Percentiles rank a stretch among this genome's conserved stretches.
These are phyloP conservation scores for Troides aeacus DNA, from an alignment of 2,888 invertebrate species.

Conservation along the genomic window DNA sequence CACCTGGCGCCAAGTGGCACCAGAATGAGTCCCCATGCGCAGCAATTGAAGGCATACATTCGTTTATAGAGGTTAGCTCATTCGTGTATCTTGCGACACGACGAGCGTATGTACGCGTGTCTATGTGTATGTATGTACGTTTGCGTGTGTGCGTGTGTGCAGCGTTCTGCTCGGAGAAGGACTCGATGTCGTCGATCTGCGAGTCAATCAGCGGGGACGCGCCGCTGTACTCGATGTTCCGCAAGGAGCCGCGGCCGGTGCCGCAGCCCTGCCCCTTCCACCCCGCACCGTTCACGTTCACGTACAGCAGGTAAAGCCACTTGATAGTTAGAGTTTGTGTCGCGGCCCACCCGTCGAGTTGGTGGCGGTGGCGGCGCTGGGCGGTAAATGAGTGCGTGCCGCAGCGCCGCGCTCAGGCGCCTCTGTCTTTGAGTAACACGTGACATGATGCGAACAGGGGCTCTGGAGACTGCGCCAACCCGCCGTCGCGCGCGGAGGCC, in stretches of 20 bases:
- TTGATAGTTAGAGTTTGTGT: neutral
- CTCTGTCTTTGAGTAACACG: neutral
- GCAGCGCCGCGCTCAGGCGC: neutral
- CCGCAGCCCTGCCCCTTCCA: constrained; percentile 90
- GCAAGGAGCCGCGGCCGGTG: constrained; percentile 83
- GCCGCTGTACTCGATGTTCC: constrained; percentile 86
- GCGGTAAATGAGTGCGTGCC: neutral
- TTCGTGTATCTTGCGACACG: too few species aligned
- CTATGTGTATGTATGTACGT: too few species aligned
- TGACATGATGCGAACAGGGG: constrained; percentile 65
- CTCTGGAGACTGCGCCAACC: constrained; percentile 86
- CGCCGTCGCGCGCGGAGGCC: constrained; percentile 88
- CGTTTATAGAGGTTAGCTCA: too few species aligned
- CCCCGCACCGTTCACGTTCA: constrained; percentile 89
- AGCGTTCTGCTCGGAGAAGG: constrained; percentile 82
- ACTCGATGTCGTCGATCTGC: constrained; percentile 82
- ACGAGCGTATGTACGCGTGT: too few species aligned
- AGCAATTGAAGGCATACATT: too few species aligned
- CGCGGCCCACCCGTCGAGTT: neutral
- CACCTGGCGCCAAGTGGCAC: too few species aligned
- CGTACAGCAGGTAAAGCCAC: constrained; percentile 81
- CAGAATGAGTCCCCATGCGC: too few species aligned
- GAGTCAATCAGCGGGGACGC: constrained; percentile 86
- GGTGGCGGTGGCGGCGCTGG: neutral
- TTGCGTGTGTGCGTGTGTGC: constrained; percentile 35